These are phyloP conservation scores for Tinea semifulvella DNA, from an alignment of 2,888 invertebrate genomes.

Conservation along the genomic window DNA sequence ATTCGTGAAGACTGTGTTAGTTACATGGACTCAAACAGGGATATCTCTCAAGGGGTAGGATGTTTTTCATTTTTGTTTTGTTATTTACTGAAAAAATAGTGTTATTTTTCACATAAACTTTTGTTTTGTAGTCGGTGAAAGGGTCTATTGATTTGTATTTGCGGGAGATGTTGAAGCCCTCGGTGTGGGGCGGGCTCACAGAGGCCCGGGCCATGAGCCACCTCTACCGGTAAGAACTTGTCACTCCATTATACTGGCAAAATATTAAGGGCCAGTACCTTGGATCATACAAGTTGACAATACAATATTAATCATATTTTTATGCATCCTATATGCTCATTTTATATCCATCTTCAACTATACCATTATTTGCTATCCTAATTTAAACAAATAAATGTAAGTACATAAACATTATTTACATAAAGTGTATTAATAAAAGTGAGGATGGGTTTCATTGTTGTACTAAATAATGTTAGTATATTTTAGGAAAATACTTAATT, in stretches of 20 bases:
- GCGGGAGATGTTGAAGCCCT: conserved; percentile 73
- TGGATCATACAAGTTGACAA: no score
- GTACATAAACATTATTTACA: no score
- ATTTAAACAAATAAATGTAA: no score
- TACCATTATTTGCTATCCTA: no score
- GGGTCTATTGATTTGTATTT: conserved; percentile 74
- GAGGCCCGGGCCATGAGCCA: conserved; percentile 78
- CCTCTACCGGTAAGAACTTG: conserved; percentile 70
- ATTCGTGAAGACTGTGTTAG: conserved; percentile 78
- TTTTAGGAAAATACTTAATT: no score
- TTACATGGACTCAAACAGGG: conserved; percentile 72
- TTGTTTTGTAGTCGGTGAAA: conserved; percentile 64
- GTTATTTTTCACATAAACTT: conserved; percentile 33
- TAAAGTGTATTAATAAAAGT: no score
- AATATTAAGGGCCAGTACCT: no score
- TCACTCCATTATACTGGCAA: conserved; percentile 18
- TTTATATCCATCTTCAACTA: no score
- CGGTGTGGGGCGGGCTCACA: conserved; percentile 73
- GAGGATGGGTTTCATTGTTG: no score
- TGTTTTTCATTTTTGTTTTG: conserved; percentile 22
- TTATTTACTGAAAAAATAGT: neutral
- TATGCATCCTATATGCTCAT: no score
- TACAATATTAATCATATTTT: no score
- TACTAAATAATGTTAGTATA: no score
- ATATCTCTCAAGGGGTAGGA: conserved; percentile 71